phyloP scores from a whole-genome alignment of 2,888 invertebrate species.

The Falcaria lacertinaria region DNA sequence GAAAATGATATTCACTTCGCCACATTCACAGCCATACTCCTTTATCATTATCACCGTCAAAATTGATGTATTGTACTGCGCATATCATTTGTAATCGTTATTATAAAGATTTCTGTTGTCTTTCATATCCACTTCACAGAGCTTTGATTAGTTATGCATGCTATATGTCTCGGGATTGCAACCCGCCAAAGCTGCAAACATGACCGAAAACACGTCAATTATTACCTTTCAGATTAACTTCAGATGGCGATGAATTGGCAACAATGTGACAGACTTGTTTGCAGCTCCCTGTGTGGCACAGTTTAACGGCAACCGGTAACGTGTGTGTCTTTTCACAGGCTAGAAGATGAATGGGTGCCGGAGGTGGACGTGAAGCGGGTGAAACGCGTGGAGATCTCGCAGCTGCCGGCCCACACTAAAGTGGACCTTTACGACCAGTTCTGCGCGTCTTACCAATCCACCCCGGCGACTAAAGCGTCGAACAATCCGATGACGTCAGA shows the following conservation, averaged over 20 bases:
- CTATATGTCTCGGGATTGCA: conserved; percentile 41
- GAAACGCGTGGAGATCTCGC: conserved; percentile 80
- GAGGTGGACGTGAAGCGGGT: conserved; percentile 84
- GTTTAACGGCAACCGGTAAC: conserved; percentile 7
- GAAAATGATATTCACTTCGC: no score
- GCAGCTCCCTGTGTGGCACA: conserved; percentile 70
- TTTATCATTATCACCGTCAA: no score
- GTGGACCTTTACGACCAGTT: conserved; percentile 76
- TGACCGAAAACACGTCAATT: conserved; percentile 20
- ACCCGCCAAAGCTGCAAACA: conserved; percentile 69
- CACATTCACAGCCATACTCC: no score
- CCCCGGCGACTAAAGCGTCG: conserved; percentile 16
- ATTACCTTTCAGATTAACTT: conserved; percentile 8
- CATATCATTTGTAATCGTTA: conserved; percentile 9
- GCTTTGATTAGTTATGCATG: conserved; percentile 17
- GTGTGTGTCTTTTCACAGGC: conserved; percentile 69
- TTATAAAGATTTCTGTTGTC: conserved; percentile 4
- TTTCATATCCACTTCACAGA: neutral
- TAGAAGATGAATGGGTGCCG: conserved; percentile 92
- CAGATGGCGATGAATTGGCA: conserved; percentile 18
- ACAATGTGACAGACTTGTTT: conserved; percentile 43
- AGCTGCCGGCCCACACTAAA: conserved; percentile 70
- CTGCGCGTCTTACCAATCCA: conserved; percentile 51
- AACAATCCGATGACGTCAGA: neutral
- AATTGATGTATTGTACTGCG: no score